Conservation (phyloP, 2,797 vertebrate genomes). For the Chelon labrosus region DNA sequence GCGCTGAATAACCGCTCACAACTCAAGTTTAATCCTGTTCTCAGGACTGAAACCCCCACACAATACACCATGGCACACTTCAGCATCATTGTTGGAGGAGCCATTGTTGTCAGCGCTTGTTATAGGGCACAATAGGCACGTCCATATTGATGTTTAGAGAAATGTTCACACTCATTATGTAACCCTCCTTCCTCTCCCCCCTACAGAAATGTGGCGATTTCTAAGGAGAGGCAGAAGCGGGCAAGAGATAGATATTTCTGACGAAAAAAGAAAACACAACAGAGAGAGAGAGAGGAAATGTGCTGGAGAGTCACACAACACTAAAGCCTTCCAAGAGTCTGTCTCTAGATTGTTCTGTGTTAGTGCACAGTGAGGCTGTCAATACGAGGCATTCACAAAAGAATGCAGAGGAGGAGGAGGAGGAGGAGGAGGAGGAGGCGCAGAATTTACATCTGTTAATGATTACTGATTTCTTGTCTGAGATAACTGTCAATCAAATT, state of each 20-base stretch:
- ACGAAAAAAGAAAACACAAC: constrained; percentile 14
- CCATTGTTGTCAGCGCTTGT: constrained; percentile 54
- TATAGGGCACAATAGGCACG: constrained; percentile 32
- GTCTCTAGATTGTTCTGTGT: constrained; percentile 25
- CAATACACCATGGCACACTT: constrained; percentile 27
- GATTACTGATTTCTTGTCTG: constrained; percentile 30
- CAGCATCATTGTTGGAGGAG: constrained; percentile 36
- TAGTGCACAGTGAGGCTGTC: constrained; percentile 27
- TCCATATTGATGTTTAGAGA: constrained; percentile 28
- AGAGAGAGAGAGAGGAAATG: constrained; percentile 14
- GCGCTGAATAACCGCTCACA: constrained; percentile 38
- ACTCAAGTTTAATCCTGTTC: constrained; percentile 36
- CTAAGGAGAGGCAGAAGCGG: constrained; percentile 17
- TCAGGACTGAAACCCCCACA: constrained; percentile 39
- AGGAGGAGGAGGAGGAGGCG: neutral
- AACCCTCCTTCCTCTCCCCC: constrained; percentile 1
- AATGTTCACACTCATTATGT: constrained; percentile 22
- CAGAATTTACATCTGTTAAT: neutral
- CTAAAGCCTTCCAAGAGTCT: constrained; percentile 18
- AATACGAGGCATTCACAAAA: constrained; percentile 25
- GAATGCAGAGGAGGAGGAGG: constrained; percentile 16
- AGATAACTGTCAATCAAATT: constrained; percentile 23
- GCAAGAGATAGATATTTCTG: constrained; percentile 1
- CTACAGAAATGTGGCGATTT: constrained; percentile 23
- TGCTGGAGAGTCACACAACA: constrained; percentile 27